Evolutionary conservation across 2,113 vertebrate species (phyloP), one percentile per base, ranked within the genome.

Genomic region (Hippopotamus amphibius): DNA sequence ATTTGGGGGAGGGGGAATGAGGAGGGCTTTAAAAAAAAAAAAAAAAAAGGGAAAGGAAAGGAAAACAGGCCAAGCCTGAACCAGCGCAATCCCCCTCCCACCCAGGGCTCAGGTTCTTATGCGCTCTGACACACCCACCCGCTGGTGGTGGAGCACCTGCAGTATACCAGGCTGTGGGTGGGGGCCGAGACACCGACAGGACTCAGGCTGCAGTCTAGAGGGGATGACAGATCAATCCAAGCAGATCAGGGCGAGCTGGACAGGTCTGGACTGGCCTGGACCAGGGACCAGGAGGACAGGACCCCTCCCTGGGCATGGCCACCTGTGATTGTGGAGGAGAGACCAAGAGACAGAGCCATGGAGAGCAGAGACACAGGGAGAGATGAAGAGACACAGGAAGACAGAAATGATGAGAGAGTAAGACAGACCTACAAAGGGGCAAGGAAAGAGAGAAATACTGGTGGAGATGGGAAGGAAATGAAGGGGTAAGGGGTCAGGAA

Each of bases 211-310:
- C 79, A 76, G 93, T 97, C 97, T 96, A 95, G 92, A 97, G 95
- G 89, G 92, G 77, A 80, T 97, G 96, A 96, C 92, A 96, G 93
- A 93, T 95, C 86, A 93, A 96, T 97, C 96, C 96, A 96, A 96
- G 95, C 83, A 96, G 71, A 92, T 93, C 92, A 98, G 97, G 92
- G 89, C 2, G 46, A 97, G 96, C 95, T 97, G 95, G 86, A 92
- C 95, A 95, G 95, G 95, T 96, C 95, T 96, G 87, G 93, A 93
- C 86, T 96, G 97, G 95, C 96, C 68, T 83, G 96, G 93, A 88
- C 76, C 80, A 97, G 97, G 83, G 95, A 95, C 92, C 82, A 83
- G 66, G 88, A 97, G 71, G 86, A 93, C 46, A 66, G 95, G 93
- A 96, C 92, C 86, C 12, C 1, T 95, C 86, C 96, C 96, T 96